phyloP scores from a whole-genome alignment of 2,113 vertebrate genomes.

The Alligator mississippiensis region DNA sequence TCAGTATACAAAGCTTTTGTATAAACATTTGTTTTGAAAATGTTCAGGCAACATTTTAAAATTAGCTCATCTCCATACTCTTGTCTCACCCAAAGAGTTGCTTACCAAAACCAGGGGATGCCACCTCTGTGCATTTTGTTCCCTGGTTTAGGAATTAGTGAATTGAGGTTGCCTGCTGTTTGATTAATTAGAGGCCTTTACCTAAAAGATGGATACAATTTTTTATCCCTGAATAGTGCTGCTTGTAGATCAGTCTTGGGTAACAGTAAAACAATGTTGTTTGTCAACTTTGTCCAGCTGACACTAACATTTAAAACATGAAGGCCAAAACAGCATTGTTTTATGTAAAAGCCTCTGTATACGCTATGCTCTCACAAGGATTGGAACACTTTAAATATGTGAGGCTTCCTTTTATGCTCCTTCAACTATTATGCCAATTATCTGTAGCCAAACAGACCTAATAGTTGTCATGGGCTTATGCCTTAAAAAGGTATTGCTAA shows the following conservation, averaged over 20 bases:
- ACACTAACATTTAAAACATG: constrained; percentile 29
- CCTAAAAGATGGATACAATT: constrained; percentile 8
- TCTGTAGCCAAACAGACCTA: not conserved
- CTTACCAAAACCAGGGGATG: constrained; percentile 45
- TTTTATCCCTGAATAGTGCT: constrained; percentile 40
- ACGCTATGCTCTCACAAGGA: not conserved
- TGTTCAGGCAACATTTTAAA: constrained; percentile 64
- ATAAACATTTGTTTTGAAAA: constrained; percentile 75
- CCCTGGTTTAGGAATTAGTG: constrained; percentile 46
- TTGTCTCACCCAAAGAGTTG: constrained; percentile 63
- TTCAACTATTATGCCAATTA: not conserved
- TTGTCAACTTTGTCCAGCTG: constrained; percentile 18
- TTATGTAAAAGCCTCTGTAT: constrained; percentile 5
- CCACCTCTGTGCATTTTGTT: constrained; percentile 39
- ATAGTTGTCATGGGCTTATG: not conserved
- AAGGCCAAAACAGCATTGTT: constrained; percentile 9
- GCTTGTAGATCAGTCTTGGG: constrained; percentile 20
- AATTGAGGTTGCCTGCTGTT: constrained; percentile 38
- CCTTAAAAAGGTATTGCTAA: not conserved
- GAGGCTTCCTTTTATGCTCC: constrained; percentile 18
- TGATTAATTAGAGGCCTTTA: constrained; percentile 41
- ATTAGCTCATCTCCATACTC: constrained; percentile 41
- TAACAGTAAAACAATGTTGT: constrained; percentile 5
- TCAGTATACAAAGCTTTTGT: constrained; percentile 72
- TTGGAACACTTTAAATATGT: not conserved